Evolutionary conservation across 2,113 vertebrate genomes (phyloP).

Genomic region (Rhinoderma darwinii): DNA sequence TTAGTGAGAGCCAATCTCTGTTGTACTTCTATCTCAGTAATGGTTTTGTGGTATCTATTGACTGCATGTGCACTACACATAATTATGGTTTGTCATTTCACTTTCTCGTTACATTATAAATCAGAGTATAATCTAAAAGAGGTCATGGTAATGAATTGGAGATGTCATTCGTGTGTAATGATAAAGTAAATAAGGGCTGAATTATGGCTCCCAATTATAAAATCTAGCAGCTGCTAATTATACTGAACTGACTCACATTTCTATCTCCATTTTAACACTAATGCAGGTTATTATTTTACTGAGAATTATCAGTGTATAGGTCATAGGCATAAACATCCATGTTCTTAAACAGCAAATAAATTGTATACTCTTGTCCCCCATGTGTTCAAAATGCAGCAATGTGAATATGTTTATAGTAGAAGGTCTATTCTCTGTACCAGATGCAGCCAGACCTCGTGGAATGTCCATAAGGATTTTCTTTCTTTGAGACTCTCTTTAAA

Average conservation of each 20-base stretch:
- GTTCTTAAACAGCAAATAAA: not conserved
- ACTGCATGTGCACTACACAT: constrained; percentile 44
- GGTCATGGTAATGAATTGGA: constrained; percentile 46
- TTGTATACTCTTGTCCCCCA: not conserved
- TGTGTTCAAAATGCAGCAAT: too few relatives aligned
- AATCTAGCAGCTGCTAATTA: constrained; percentile 43
- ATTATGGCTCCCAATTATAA: constrained; percentile 36
- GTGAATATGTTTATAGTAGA: not conserved
- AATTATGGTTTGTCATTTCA: constrained; percentile 51
- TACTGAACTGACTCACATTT: constrained; percentile 20
- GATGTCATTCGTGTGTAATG: constrained; percentile 55
- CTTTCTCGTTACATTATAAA: constrained; percentile 47
- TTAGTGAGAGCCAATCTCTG: not conserved
- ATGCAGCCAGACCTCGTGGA: not conserved
- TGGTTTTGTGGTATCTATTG: constrained; percentile 31
- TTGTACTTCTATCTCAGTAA: constrained; percentile 27
- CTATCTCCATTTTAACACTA: not conserved
- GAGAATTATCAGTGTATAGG: not conserved
- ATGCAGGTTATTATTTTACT: not conserved
- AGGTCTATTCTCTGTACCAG: not conserved
- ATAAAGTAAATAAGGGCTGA: constrained; percentile 52
- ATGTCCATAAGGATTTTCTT: not conserved
- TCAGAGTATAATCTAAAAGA: constrained; percentile 45
- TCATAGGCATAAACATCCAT: not conserved
- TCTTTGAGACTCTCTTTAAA: not conserved